Evolutionary conservation across 2,888 invertebrate species (phyloP).

Genomic region (Sinohyriopsis cumingii): DNA sequence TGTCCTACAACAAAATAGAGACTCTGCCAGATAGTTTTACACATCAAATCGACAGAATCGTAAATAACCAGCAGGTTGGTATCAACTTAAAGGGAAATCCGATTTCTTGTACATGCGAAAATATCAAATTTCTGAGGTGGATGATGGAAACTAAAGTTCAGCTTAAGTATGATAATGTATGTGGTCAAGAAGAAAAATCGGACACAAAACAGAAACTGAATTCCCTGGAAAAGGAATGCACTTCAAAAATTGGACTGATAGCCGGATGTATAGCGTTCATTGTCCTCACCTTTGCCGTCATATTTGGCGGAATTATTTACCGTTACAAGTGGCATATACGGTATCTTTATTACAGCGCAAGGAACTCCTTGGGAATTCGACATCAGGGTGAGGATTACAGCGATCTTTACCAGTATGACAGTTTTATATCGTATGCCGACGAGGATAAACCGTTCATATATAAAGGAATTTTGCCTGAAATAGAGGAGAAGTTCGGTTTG

Average conservation of each 20-base stretch:
- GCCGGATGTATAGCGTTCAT: slow-evolving; percentile 2
- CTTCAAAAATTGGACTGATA: slow-evolving; percentile 10
- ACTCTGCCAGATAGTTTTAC: slow-evolving; percentile 3
- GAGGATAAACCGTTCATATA: slow-evolving; percentile 16
- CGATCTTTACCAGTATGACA: slow-evolving; percentile 15
- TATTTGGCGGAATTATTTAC: slow-evolving; percentile 11
- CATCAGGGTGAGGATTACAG: slow-evolving; percentile 11
- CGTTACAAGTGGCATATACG: slow-evolving; percentile 26
- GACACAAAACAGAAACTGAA: not conserved
- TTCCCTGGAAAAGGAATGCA: slow-evolving; percentile 14
- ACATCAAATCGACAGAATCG: not conserved
- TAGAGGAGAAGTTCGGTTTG: slow-evolving; percentile 19
- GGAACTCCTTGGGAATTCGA: slow-evolving; percentile 1
- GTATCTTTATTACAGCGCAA: slow-evolving; percentile 28
- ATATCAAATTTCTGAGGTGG: slow-evolving; percentile 22
- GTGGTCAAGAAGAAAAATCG: not conserved
- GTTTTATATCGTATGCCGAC: slow-evolving; percentile 29
- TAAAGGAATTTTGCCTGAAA: slow-evolving; percentile 13
- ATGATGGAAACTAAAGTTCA: slow-evolving; percentile 13
- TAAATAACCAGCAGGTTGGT: not conserved
- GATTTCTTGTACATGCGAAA: slow-evolving; percentile 19
- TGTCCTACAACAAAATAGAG: slow-evolving; percentile 16
- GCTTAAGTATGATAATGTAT: slow-evolving; percentile 6
- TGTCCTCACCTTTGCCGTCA: slow-evolving; percentile 7
- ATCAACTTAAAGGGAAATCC: slow-evolving; percentile 16